Percentiles rank a stretch among this genome's conserved stretches.
Conservation (phyloP, 2,797 vertebrate genomes). For the Pseudochaenichthys georgianus region DNA sequence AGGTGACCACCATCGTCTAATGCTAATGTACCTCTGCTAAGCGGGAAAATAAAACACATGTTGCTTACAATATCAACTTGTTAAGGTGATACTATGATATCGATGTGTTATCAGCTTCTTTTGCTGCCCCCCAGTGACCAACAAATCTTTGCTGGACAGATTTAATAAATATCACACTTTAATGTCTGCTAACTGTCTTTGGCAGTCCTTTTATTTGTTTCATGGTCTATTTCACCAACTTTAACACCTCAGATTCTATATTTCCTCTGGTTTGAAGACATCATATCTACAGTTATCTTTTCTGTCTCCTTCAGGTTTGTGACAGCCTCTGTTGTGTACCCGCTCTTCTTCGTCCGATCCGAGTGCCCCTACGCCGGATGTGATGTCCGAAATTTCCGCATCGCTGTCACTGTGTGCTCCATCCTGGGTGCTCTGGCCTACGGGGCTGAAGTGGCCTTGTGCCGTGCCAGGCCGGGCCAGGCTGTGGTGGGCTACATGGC, state of each 20-base stretch:
- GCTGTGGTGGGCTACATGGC: constrained; percentile 92
- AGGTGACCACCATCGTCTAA: not conserved
- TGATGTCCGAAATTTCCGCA: constrained; percentile 87
- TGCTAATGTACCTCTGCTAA: not conserved
- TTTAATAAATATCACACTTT: not conserved
- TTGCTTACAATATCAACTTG: not conserved
- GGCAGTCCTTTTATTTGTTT: not conserved
- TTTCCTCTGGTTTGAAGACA: not conserved
- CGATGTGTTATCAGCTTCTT: not conserved
- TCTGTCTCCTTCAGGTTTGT: constrained; percentile 71
- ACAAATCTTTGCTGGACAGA: not conserved
- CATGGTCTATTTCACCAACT: not conserved
- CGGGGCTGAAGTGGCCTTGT: constrained; percentile 86
- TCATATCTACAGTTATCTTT: not conserved
- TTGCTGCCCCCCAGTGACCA: not conserved
- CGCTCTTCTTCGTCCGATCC: constrained; percentile 87
- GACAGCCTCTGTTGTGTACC: constrained; percentile 91
- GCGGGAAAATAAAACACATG: not conserved
- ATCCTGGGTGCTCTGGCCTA: constrained; percentile 87
- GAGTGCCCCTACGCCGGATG: constrained; percentile 89
- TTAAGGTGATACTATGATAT: not conserved
- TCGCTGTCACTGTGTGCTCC: constrained; percentile 90
- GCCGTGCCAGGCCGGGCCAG: constrained; percentile 88
- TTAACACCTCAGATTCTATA: not conserved
- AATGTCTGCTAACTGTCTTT: not conserved